phyloP scores from a whole-genome alignment of 2,797 vertebrate species.

The Acanthurus leucopareius region DNA sequence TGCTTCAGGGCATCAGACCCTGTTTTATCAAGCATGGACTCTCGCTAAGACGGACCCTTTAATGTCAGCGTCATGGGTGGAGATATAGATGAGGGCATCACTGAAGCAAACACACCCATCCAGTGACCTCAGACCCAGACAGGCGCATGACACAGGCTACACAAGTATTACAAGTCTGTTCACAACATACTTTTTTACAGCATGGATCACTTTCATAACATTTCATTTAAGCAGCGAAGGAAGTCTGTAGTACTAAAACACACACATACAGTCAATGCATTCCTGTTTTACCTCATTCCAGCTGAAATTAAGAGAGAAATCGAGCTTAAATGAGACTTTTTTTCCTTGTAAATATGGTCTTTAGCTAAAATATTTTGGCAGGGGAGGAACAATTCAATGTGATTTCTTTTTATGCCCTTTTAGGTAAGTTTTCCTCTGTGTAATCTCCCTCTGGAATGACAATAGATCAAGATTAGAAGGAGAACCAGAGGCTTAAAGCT shows the following conservation, averaged over 20 bases:
- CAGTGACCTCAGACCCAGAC: constrained; percentile 46
- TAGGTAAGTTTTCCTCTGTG: constrained; percentile 8
- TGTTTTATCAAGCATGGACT: constrained; percentile 60
- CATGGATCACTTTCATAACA: constrained; percentile 12
- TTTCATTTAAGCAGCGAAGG: constrained; percentile 2
- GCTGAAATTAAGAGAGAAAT: constrained; percentile 2
- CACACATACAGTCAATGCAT: not conserved
- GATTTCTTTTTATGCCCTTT: constrained; percentile 12
- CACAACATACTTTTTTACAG: not conserved
- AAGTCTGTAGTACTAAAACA: too few relatives aligned
- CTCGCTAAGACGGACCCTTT: constrained; percentile 50
- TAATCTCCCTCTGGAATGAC: not conserved
- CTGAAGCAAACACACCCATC: constrained; percentile 45
- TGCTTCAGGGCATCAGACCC: constrained; percentile 69
- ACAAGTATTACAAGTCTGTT: constrained; percentile 2
- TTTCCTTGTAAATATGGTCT: constrained; percentile 2
- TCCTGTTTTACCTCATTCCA: constrained; percentile 4
- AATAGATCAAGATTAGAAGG: not conserved
- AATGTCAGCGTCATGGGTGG: constrained; percentile 54
- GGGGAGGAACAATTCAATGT: not conserved
- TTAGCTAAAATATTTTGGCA: not conserved
- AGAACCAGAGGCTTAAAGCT: not conserved
- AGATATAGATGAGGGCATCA: constrained; percentile 45
- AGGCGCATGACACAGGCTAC: constrained; percentile 12
- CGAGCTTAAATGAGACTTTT: not conserved